Percentiles rank a stretch among this genome's conserved stretches.
Conservation (phyloP, 2,113 vertebrate species). For the Hymenochirus boettgeri region DNA sequence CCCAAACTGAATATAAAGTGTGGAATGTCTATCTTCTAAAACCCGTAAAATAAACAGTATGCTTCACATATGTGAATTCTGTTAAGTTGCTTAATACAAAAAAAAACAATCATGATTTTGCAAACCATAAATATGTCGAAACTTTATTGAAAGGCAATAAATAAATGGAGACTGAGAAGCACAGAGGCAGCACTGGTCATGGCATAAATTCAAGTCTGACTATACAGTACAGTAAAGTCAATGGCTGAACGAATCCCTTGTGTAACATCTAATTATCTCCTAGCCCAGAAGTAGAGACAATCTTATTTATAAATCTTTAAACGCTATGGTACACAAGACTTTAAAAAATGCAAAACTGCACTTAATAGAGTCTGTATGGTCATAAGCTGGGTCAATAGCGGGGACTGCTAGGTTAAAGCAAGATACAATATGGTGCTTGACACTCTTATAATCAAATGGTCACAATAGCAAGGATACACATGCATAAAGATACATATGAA, state of each 20-base stretch:
- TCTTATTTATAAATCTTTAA: too few species aligned
- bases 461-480: too few species aligned
- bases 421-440: too few species aligned
- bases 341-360: too few species aligned
- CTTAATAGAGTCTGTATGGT: too few species aligned
- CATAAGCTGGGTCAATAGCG: too few species aligned
- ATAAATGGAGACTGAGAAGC: conserved; percentile 25
- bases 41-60: conserved; percentile 39
- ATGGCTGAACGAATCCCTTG: not conserved
- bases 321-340: too few species aligned
- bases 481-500: too few species aligned
- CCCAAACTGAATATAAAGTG: conserved; percentile 37
- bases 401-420: too few species aligned
- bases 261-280: conserved; percentile 1
- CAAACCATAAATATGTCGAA: conserved; percentile 42
- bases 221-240: conserved; percentile 13
- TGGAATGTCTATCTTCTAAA: conserved; percentile 38
- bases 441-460: too few species aligned
- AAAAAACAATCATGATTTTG: conserved; percentile 41
- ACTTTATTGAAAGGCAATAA: conserved; percentile 38
- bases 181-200: conserved; percentile 20
- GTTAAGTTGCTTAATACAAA: conserved; percentile 40
- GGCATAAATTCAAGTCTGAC: conserved; percentile 31
- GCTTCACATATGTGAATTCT: conserved; percentile 40
- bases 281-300: too few species aligned